Evolutionary conservation across 2,113 vertebrate genomes (phyloP).

Genomic region (Scomber scombrus): DNA sequence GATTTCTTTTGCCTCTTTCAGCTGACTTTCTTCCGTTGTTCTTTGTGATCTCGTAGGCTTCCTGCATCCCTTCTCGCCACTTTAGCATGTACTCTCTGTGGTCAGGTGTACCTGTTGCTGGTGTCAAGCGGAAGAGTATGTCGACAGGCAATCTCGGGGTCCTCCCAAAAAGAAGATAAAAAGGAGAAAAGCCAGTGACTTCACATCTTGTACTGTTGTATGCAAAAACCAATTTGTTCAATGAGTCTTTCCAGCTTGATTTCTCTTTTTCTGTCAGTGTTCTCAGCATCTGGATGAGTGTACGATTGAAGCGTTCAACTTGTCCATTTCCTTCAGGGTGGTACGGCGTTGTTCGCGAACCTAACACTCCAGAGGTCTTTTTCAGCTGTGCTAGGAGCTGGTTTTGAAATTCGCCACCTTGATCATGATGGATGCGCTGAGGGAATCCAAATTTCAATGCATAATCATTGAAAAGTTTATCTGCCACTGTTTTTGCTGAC

Average conservation of each 20-base stretch:
- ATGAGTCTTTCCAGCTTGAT: slow-evolving; percentile 21
- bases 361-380: neutral
- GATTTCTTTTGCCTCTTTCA: no score
- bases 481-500: slow-evolving; percentile 11
- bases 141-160: slow-evolving; percentile 16
- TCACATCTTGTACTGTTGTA: slow-evolving; percentile 23
- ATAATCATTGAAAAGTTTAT: slow-evolving; percentile 7
- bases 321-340: no score
- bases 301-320: slow-evolving; percentile 23
- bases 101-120: neutral
- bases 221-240: slow-evolving; percentile 23
- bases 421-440: neutral
- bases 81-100: neutral
- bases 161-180: slow-evolving; percentile 27
- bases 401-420: slow-evolving; percentile 5
- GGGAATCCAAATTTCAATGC: neutral
- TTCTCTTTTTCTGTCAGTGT: slow-evolving; percentile 13
- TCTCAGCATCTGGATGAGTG: slow-evolving; percentile 16
- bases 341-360: no score
- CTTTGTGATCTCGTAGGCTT: slow-evolving; percentile 9
- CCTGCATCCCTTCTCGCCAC: neutral
- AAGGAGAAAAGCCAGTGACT: slow-evolving; percentile 38
- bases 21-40: neutral
- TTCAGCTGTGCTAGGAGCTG: neutral
- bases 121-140: slow-evolving; percentile 6